Evolutionary conservation across 2,888 invertebrate genomes (phyloP).

Genomic region (Diachrysia chrysitis): DNA sequence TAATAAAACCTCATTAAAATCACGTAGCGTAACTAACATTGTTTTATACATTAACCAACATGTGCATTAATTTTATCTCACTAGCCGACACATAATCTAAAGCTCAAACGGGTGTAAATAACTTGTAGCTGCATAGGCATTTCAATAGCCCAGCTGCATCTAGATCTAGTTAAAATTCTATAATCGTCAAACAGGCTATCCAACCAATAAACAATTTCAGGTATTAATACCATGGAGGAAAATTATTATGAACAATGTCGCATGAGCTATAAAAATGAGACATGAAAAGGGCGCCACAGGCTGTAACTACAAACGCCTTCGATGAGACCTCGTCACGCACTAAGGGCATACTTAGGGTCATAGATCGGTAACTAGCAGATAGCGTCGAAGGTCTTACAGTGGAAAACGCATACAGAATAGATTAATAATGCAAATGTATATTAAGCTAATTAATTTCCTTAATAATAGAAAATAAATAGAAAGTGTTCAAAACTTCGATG

Average conservation of each 20-base stretch:
- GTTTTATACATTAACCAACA: conserved; percentile 30
- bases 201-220: conserved; percentile 49
- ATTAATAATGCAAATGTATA: conserved; percentile 65
- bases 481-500: conserved; percentile 53
- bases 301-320: conserved; percentile 64
- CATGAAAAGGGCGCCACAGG: conserved; percentile 71
- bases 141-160: conserved; percentile 42
- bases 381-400: conserved; percentile 72
- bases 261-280: conserved; percentile 76
- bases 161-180: conserved; percentile 53
- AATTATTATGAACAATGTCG: conserved; percentile 73
- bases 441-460: conserved; percentile 61
- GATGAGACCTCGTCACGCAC: conserved; percentile 82
- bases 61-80: conserved; percentile 27
- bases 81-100: conserved; percentile 12
- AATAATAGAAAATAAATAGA: conserved; percentile 62
- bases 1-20: conserved; percentile 40
- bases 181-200: conserved; percentile 49
- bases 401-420: conserved; percentile 77
- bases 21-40: conserved; percentile 44
- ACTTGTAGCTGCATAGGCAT: conserved; percentile 27
- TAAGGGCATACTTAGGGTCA: conserved; percentile 82
- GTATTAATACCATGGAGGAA: conserved; percentile 63
- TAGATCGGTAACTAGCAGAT: conserved; percentile 72
- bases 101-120: conserved; percentile 36